Base-by-base conservation (phyloP, 2,113 vertebrate species). In the Lampris megalopsis region DNA sequence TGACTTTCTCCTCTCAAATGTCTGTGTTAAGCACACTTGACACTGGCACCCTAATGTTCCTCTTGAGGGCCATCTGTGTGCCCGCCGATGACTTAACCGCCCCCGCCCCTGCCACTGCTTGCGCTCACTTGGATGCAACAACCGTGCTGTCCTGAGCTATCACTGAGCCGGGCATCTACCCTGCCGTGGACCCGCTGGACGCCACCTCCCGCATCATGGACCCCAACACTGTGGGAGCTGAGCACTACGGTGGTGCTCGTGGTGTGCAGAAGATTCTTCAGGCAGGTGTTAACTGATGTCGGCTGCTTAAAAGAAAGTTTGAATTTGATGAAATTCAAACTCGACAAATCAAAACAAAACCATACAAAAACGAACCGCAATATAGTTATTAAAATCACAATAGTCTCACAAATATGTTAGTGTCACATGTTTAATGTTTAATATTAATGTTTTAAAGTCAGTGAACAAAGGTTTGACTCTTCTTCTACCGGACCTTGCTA, bases 151-250 rank as follows among this genome's bases (percentile, higher is more conserved):
- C 97, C 24, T 97, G 97, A 0, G 97, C 97, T 53, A 99, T 99
- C 49, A 97, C 98, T 9, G 98, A 99, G 91, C 86, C 99, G 89
- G 98, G 98, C 24, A 99, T 99, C 90, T 99, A 99, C 90, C 97
- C 97, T 0, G 98, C 98, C 0, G 98, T 99, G 40, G 98, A 99
- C 78, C 97, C 97, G 0, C 90, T 99, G 80, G 98, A 99, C 36
- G 99, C 98, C 10, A 99, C 97, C 13, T 99, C 98, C 73, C 97
- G 98, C 5, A 99, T 98, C 93, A 99, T 99, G 98, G 97, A 99
- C 88, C 98, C 98, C 84, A 99, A 99, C 92, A 99, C 99, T 2
- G 98, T 99, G 0, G 98, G 98, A 50, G 84, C 68, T 0, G 98
- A 99, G 86, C 98, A 99, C 92, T 99, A 99, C 0, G 98, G 98